These are phyloP conservation scores for Campylomormyrus numenius DNA, from an alignment of 2,113 vertebrate genomes.

Conservation along the genomic window DNA sequence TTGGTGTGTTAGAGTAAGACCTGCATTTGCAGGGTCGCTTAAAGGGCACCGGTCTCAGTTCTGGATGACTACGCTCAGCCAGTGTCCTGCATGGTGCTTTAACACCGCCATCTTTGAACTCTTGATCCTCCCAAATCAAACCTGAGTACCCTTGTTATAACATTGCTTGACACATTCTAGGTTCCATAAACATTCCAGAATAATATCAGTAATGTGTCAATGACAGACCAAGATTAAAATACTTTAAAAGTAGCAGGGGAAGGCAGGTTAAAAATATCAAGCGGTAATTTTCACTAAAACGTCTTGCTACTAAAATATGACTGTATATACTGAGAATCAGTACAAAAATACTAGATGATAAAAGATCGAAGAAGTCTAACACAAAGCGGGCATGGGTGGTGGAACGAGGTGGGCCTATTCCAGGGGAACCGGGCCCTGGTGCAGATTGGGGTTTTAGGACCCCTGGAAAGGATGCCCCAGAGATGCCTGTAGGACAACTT, in stretches of 20 bases:
- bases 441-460: not conserved
- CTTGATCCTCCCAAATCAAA: not conserved
- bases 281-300: not conserved
- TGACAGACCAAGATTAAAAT: not conserved
- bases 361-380: not conserved
- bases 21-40: not conserved
- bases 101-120: not conserved
- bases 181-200: not conserved
- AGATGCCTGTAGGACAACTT: not conserved
- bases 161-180: not conserved
- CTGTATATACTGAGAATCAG: not conserved
- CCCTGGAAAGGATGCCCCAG: not conserved
- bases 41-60: not conserved
- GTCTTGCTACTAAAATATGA: not conserved
- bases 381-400: not conserved
- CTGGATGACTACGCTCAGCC: not conserved
- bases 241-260: constrained; percentile 6
- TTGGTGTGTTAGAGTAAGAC: not conserved
- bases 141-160: not conserved
- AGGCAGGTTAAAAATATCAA: not conserved
- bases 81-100: not conserved
- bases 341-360: not conserved
- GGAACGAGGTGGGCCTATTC: not conserved
- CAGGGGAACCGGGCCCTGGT: not conserved
- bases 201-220: not conserved